Evolutionary conservation across 2,113 vertebrate species (phyloP), one percentile per base, ranked within the genome.

Genomic region (Benitochromis conjunctus): DNA sequence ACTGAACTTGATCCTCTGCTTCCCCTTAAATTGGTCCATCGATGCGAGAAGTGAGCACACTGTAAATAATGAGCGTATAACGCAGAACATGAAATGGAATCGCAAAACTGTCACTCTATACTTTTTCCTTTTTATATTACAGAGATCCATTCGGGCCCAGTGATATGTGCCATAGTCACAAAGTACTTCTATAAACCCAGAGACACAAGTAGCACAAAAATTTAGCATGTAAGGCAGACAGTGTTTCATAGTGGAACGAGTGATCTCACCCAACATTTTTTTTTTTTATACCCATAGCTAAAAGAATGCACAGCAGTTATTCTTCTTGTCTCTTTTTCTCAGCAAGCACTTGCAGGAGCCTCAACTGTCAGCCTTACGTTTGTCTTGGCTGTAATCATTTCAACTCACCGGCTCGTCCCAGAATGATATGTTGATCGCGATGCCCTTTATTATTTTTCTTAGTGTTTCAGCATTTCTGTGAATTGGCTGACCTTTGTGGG

Each of bases 1-100:
- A 94, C 94, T 96, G 96, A 97, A 96, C 96, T 96, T 96, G 96
- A 97, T 97, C 96, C 95, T 82, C 92, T 60, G 83, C 93, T 95
- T 94, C 92, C 94, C 82, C 92, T 94, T 94, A 94, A 96, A 96
- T 94, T 94, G 93, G 93, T 89, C 64, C 81, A 48, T 91, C 90
- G 85, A 79, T 90, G 89, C 89, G 31, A 90, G 83, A 83, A 88
- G 89, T 79, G 90, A 92, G 90, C 89, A 62, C 82, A 89, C 92
- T 92, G 93, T 93, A 95, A 95, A 94, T 95, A 96, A 95, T 93
- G 92, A 95, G 88, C 69, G 10, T 77, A 77, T 92, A 89, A 92
- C 90, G 86, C 91, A 43, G 82, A 87, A 89, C 89, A 93, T 94
- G 92, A 94, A 94, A 94, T 69, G 1, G 57, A 92, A 93, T 86